Evolutionary conservation across 2,888 invertebrate species (phyloP).

Genomic region (Platerodrilus igneus): DNA sequence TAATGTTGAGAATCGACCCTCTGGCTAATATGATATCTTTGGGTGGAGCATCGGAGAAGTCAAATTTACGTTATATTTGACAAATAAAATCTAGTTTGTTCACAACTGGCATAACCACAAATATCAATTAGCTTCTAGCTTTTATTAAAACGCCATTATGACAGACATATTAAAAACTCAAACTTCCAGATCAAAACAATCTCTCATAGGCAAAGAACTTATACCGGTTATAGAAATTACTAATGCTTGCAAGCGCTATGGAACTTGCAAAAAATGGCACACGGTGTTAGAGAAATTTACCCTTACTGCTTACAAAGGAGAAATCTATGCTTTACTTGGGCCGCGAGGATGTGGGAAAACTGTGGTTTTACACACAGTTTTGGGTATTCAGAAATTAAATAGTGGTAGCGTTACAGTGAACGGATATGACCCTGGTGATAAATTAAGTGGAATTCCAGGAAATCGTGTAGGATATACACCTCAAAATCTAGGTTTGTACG

Average conservation of each 20-base stretch:
- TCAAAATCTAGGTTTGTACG: slow-evolving; percentile 12
- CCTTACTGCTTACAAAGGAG: slow-evolving; percentile 17
- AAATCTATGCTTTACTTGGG: slow-evolving; percentile 21
- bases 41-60: no score
- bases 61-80: no score
- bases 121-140: no score
- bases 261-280: slow-evolving; percentile 17
- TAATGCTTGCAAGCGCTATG: slow-evolving; percentile 18
- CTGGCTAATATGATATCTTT: no score
- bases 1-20: no score
- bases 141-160: no score
- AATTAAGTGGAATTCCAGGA: slow-evolving; percentile 12
- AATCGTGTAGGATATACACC: slow-evolving; percentile 14
- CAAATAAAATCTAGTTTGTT: no score
- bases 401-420: slow-evolving; percentile 17
- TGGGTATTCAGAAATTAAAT: slow-evolving; percentile 14
- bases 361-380: slow-evolving; percentile 16
- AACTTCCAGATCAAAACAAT: no score
- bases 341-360: slow-evolving; percentile 21
- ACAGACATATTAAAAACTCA: no score
- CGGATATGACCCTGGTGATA: slow-evolving; percentile 13
- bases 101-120: no score
- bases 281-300: slow-evolving; percentile 17
- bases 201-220: no score
- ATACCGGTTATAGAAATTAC: slow-evolving; percentile 18